Conservation (phyloP, 2,888 invertebrate genomes). For the Galerucella calmariensis region DNA sequence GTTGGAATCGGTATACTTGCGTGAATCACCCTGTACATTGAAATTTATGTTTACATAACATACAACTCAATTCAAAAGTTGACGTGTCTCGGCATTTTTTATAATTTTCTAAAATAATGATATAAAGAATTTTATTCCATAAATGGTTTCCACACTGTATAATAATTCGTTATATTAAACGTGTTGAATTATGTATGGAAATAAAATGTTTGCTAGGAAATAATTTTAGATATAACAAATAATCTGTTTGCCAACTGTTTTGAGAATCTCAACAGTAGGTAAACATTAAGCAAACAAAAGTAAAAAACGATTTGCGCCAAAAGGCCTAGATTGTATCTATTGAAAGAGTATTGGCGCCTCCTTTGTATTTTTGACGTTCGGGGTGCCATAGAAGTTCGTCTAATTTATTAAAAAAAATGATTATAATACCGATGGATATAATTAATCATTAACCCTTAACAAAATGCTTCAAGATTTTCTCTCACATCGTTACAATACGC, state of each 20-base stretch:
- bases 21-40: too few relatives aligned
- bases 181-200: too few relatives aligned
- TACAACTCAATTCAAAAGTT: too few relatives aligned
- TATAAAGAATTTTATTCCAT: too few relatives aligned
- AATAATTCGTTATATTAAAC: not conserved
- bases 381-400: constrained; percentile 55
- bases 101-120: too few relatives aligned
- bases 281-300: constrained; percentile 54
- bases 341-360: constrained; percentile 52
- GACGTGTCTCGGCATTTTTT: too few relatives aligned
- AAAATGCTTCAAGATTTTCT: constrained; percentile 57
- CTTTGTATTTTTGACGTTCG: constrained; percentile 54
- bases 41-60: too few relatives aligned
- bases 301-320: constrained; percentile 45
- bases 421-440: constrained; percentile 61
- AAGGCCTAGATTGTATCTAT: constrained; percentile 38
- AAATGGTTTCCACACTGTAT: not conserved
- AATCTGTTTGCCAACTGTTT: constrained; percentile 43
- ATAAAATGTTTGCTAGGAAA: not conserved
- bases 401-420: constrained; percentile 62
- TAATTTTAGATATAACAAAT: constrained; percentile 14
- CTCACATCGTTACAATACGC: constrained; percentile 57
- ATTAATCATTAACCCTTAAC: constrained; percentile 63
- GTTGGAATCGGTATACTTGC: too few relatives aligned
- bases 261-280: constrained; percentile 53